Conservation (phyloP, 2,113 vertebrate species). For the Phocoena phocoena region DNA sequence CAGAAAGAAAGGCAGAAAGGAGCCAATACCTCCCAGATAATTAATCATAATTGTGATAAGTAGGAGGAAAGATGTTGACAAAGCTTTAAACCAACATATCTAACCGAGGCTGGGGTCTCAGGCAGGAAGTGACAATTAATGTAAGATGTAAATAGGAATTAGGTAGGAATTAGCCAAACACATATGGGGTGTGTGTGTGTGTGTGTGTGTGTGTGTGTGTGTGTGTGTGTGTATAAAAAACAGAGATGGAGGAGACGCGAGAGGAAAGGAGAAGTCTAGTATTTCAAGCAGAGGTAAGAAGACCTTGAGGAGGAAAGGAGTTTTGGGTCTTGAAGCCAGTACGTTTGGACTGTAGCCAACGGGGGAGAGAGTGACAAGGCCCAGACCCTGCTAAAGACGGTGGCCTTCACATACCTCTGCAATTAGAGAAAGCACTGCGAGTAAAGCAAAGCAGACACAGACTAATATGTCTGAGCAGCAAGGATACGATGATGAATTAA, state of each 20-base stretch:
- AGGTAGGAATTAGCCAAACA: neutral
- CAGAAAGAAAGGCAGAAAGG: conserved; percentile 5
- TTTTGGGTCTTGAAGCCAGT: neutral
- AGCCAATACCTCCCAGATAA: neutral
- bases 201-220: neutral
- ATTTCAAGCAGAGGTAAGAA: neutral
- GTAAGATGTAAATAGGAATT: neutral
- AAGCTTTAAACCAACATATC: neutral
- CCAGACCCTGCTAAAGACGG: neutral
- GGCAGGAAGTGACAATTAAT: neutral
- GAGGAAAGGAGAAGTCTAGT: neutral
- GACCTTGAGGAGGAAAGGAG: neutral
- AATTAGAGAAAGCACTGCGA: neutral
- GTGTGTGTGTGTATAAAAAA: neutral
- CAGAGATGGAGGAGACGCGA: neutral
- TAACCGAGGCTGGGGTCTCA: neutral
- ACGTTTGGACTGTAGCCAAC: neutral
- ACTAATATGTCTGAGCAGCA: neutral
- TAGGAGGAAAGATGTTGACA: neutral
- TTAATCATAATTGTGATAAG: conserved; percentile 8
- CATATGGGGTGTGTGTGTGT: neutral
- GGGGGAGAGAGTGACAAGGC: neutral
- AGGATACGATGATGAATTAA: neutral
- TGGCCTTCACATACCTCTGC: neutral
- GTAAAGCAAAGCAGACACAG: neutral